Base-by-base conservation (phyloP, 2,797 vertebrate species). In the Cyprinodon diabolis region DNA sequence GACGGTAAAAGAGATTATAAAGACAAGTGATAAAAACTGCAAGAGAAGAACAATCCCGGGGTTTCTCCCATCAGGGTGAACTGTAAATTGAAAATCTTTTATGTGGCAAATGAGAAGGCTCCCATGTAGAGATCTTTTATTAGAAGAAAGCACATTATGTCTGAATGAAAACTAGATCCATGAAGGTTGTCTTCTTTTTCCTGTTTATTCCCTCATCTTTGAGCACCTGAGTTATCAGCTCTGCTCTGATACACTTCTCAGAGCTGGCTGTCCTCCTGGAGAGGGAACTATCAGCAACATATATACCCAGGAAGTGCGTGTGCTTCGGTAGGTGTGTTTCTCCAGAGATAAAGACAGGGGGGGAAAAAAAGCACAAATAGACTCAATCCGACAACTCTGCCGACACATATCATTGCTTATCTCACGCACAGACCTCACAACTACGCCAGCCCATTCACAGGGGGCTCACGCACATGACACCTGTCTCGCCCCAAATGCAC, bases 391-490 rank as follows among this genome's bases (percentile, higher is more conserved):
- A 87, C 84, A 81, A 71, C 80, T 77, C 77, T 3, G 13, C 80
- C 66, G 57, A 51, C 76, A 63, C 6, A 30, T 81, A 84, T 86
- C 84, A 79, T 72, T 15, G 62, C 79, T 79, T 77, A 77, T 87
- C 80, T 77, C 4, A 25, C 78, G 72, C 51, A 19, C 65, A 56
- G 62, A 72, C 76, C 76, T 80, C 79, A 71, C 78, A 74, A 72
- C 78, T 74, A 70, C 70, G 75, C 76, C 56, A 73, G 60, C 74
- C 78, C 84, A 74, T 23, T 21, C 71, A 75, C 69, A 43, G 17
- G 79, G 81, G 77, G 77, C 66, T 81, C 5, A n/a, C 3, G 14
- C 82, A 76, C 79, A 78, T 79, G 73, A 86, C 80, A 86, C 79
- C 77, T 84, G 58, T 63, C n/a, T 43, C 7, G 5, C 67, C 47